Conservation (phyloP, 2,888 invertebrate species). For the Anticlea derivata region DNA sequence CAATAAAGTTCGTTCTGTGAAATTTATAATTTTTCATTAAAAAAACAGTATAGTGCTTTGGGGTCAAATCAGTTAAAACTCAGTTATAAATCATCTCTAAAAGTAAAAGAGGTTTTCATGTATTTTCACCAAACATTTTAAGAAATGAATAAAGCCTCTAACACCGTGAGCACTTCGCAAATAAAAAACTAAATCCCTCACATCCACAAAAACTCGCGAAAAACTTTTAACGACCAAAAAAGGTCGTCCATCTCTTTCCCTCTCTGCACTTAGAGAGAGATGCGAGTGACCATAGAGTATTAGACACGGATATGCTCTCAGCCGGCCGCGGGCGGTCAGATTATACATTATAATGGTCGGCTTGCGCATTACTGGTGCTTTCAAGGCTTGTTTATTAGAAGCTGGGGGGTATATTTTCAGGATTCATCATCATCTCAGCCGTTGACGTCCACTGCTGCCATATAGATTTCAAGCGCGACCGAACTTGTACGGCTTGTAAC, state of each 20-base stretch:
- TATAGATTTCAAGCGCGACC: no score
- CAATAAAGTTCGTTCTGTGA: no score
- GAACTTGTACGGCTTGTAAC: no score
- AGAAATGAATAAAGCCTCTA: slow-evolving; percentile 5
- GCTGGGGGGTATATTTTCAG: not conserved
- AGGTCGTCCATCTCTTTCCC: slow-evolving; percentile 1
- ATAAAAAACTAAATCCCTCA: slow-evolving; percentile 15
- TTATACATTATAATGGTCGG: slow-evolving; percentile 25
- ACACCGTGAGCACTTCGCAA: slow-evolving; percentile 3
- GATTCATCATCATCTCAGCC: not conserved
- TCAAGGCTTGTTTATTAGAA: slow-evolving; percentile 5
- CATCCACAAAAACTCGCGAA: slow-evolving; percentile 16
- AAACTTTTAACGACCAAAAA: slow-evolving; percentile 29
- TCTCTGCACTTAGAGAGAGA: slow-evolving; percentile 12
- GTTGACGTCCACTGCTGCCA: no score
- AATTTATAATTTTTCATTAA: no score
- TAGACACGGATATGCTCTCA: slow-evolving; percentile 40
- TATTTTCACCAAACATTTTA: slow-evolving; percentile 3
- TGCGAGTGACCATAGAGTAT: slow-evolving; percentile 25
- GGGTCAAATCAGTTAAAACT: no score
- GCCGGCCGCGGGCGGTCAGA: slow-evolving; percentile 32
- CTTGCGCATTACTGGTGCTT: slow-evolving; percentile 3
- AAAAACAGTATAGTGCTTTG: no score
- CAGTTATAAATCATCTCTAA: no score
- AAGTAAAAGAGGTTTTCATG: no score